Percentiles rank a stretch among this genome's conserved stretches.
These are phyloP conservation scores for Parascotia fuliginaria DNA, from an alignment of 2,888 invertebrate genomes.

Conservation along the genomic window DNA sequence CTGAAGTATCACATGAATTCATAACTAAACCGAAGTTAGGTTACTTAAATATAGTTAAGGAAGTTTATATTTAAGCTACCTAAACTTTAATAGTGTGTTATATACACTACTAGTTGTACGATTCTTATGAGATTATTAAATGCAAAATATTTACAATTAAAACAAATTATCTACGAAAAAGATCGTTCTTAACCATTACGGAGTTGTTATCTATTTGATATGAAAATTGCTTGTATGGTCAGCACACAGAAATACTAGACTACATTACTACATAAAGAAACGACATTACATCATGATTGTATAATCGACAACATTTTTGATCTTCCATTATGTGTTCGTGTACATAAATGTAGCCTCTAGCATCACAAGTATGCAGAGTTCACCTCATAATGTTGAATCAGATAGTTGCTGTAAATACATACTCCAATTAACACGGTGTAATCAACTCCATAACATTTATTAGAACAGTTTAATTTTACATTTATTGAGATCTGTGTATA, in stretches of 20 bases:
- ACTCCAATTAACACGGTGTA: conserved; percentile 10
- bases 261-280: too few relatives aligned
- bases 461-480: conserved; percentile 40
- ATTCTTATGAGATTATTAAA: conserved; percentile 61
- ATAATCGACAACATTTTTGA: background rate
- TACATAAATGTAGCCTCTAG: too few relatives aligned
- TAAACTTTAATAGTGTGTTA: conserved; percentile 53
- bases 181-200: conserved; percentile 22
- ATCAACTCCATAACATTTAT: conserved; percentile 31
- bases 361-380: too few relatives aligned
- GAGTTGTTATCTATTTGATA: conserved; percentile 19
- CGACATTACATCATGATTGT: background rate
- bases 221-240: conserved; percentile 37
- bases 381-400: background rate
- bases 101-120: conserved; percentile 62
- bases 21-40: conserved; percentile 60
- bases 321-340: background rate
- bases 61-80: conserved; percentile 69
- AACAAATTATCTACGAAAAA: conserved; percentile 20
- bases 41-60: conserved; percentile 48
- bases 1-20: conserved; percentile 79
- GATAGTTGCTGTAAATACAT: background rate
- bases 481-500: conserved; percentile 65
- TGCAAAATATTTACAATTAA: conserved; percentile 45
- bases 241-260: conserved; percentile 29